Percentiles rank a stretch among this genome's conserved stretches.
phyloP scores from a whole-genome alignment of 2,113 vertebrate genomes.

The Catharus fuscescens region DNA sequence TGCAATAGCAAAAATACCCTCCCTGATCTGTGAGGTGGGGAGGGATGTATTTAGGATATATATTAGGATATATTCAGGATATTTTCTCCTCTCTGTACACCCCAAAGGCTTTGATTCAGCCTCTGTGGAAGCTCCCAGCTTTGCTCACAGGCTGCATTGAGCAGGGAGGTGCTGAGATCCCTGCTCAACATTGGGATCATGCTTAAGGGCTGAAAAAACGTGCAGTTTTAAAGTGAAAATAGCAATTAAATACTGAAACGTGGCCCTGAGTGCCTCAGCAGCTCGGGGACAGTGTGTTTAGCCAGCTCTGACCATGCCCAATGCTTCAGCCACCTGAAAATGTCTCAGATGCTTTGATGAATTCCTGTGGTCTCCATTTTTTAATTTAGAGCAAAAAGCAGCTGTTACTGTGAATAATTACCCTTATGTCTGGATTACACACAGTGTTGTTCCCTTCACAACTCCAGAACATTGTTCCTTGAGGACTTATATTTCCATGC shows the following conservation, averaged over 20 bases:
- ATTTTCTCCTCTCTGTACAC: not conserved
- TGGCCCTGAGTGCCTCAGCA: not conserved
- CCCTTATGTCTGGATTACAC: not conserved
- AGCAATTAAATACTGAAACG: not conserved
- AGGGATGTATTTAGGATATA: constrained; percentile 27
- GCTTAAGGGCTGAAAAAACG: not conserved
- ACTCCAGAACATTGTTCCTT: constrained; percentile 6
- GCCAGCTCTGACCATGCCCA: accelerated
- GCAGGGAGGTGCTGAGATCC: not conserved
- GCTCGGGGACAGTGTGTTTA: not conserved
- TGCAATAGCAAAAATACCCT: not conserved
- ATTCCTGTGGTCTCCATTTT: not conserved
- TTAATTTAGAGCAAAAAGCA: not conserved
- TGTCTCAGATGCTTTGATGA: not conserved
- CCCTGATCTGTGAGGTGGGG: not conserved
- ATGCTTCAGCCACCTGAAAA: not conserved
- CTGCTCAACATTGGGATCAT: not conserved
- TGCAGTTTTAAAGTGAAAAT: not conserved
- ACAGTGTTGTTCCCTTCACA: not conserved
- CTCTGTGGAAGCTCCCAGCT: not conserved
- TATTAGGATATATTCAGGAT: constrained; percentile 6
- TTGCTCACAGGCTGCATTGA: not conserved
- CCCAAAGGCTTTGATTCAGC: not conserved
- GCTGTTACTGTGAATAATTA: not conserved
- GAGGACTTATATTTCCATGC: not conserved